Percentiles rank a stretch among this genome's conserved stretches.
Conservation (phyloP, 92 coral and sea anemone genomes). For the Umimayanthus kanabou region DNA sequence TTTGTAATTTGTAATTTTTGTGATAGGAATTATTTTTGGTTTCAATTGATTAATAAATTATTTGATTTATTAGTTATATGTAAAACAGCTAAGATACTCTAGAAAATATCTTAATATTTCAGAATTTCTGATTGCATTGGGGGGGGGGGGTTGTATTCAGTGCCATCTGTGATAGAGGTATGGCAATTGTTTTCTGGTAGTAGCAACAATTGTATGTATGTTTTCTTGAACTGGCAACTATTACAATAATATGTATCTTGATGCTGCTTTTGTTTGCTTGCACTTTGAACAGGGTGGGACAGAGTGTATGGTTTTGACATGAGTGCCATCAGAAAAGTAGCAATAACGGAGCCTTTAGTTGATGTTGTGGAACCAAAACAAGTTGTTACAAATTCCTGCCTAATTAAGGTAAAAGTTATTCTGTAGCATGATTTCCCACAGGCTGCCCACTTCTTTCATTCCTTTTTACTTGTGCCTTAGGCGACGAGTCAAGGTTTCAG, state of each 20-base stretch:
- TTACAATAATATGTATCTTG: too few relatives aligned
- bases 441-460: background rate
- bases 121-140: background rate
- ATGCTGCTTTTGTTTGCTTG: background rate
- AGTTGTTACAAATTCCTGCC: constrained; percentile 89
- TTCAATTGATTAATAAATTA: background rate
- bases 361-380: constrained; percentile 97
- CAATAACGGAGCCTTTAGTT: constrained; percentile 91
- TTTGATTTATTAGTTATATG: too few relatives aligned
- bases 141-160: too few relatives aligned
- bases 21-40: background rate
- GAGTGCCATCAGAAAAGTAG: constrained; percentile 96
- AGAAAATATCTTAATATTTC: background rate
- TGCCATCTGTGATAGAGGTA: too few relatives aligned
- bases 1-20: background rate
- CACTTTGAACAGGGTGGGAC: constrained; percentile 89
- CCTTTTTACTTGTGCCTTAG: too few relatives aligned
- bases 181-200: background rate
- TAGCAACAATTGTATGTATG: background rate
- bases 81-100: too few relatives aligned
- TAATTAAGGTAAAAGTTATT: constrained; percentile 72
- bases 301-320: constrained; percentile 98
- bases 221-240: background rate
- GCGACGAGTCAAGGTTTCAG: too few relatives aligned
- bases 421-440: background rate